Evolutionary conservation across 2,888 invertebrate genomes (phyloP), one percentile per base, ranked within the genome.

Genomic region (Hydrotaea diabolus): DNA sequence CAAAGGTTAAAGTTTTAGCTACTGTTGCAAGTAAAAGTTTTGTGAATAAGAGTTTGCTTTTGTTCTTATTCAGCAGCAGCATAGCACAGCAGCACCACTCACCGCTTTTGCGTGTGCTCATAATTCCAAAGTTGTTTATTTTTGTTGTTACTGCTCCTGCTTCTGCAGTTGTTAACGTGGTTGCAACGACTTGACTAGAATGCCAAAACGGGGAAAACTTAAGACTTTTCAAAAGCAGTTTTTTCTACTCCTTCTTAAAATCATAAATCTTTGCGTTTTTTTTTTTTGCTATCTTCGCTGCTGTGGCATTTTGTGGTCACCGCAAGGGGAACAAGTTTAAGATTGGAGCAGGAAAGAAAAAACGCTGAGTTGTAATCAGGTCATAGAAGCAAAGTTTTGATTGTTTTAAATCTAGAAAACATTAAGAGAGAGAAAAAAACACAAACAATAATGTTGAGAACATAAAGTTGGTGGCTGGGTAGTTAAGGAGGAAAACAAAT

Each of bases 1-100:
- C n/a, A 31, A 31, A 62, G 62, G 62, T 62, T n/a, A 62, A 62
- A 62, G 62, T 62, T 62, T 59, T 62, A 62, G 62, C 31, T 31
- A 62, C 62, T 62, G 62, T 62, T 31, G 31, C 62, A 31, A 62
- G 31, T 31, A 0, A 62, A 62, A 62, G 8, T 31, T 62, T 62
- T 36, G 4, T 59, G 13, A 21, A 15, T n/a, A 11, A 26, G 17
- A 39, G 39, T 31, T 62, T 31, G 31, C 7, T 9, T 31, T 9
- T 62, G 31, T 15, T 11, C 17, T 59, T 26, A 15, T 59, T 62
- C 36, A 15, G 31, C n/a, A n/a, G n/a, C n/a, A n/a, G n/a, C n/a
- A n/a, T n/a, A n/a, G n/a, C n/a, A n/a, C n/a, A n/a, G n/a, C n/a
- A n/a, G n/a, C 62, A n/a, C 31, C 39, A 11, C 11, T 36, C n/a